Percentiles rank a stretch among this genome's conserved stretches.
These are phyloP conservation scores for Drosophila mimica DNA, from an alignment of 2,888 invertebrate genomes.

Conservation along the genomic window DNA sequence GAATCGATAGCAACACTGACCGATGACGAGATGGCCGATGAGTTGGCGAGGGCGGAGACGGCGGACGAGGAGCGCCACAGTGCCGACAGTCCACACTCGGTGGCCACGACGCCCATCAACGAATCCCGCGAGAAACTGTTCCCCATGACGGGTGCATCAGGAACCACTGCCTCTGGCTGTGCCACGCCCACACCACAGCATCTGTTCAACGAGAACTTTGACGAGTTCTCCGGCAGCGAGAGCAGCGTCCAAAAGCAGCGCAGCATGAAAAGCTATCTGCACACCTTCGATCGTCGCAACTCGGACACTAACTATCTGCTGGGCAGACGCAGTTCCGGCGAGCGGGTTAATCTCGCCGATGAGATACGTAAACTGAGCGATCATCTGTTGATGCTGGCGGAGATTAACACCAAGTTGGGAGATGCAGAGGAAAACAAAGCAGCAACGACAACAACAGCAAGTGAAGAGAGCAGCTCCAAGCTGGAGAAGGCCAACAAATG, in stretches of 20 bases:
- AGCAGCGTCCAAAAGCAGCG: constrained; percentile 71
- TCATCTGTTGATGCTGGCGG: constrained; percentile 90
- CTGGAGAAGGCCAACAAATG: constrained; percentile 59
- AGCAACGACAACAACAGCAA: constrained; percentile 18
- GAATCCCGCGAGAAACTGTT: constrained; percentile 84
- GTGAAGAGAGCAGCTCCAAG: constrained; percentile 26
- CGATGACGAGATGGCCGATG: constrained; percentile 86
- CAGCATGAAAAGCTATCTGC: constrained; percentile 84
- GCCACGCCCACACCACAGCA: constrained; percentile 74
- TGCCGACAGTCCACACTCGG: constrained; percentile 61
- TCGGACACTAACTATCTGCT: constrained; percentile 91
- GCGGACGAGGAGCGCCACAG: constrained; percentile 61
- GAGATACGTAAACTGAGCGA: constrained; percentile 94
- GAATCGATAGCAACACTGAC: constrained; percentile 90
- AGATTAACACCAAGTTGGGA: constrained; percentile 86
- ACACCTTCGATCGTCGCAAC: constrained; percentile 89
- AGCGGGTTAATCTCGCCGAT: constrained; percentile 90
- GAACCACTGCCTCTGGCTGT: constrained; percentile 79
- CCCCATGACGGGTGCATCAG: constrained; percentile 65
- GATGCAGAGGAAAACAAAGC: constrained; percentile 17
- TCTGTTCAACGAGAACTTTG: constrained; percentile 74
- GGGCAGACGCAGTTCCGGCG: constrained; percentile 87
- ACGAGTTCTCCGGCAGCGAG: constrained; percentile 74
- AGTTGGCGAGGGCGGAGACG: constrained; percentile 32
- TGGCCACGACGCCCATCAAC: constrained; percentile 80